These are phyloP conservation scores for Colletes latitarsis DNA, from an alignment of 1,140 invertebrate genomes.

Conservation along the genomic window DNA sequence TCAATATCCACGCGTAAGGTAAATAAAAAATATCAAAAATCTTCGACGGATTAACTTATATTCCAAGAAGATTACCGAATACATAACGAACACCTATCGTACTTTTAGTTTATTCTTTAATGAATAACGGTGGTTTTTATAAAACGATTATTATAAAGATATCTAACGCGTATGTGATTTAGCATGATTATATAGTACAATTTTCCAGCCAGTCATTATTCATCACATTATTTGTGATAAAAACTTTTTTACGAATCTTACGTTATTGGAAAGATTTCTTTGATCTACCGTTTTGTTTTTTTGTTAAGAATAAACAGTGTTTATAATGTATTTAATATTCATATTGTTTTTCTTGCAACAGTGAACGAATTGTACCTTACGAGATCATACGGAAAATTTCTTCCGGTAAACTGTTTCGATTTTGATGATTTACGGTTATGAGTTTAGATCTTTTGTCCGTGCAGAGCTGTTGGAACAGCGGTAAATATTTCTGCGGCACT, in stretches of 20 bases:
- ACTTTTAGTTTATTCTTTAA: constrained; percentile 62
- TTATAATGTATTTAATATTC: constrained; percentile 69
- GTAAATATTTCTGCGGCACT: constrained; percentile 54
- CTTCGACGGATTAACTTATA: constrained; percentile 36
- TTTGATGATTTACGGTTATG: constrained; percentile 57
- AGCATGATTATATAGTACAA: constrained; percentile 73
- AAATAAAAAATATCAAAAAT: constrained; percentile 51
- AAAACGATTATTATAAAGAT: constrained; percentile 61
- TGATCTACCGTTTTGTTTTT: constrained; percentile 71
- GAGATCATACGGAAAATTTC: constrained; percentile 55
- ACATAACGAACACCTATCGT: constrained; percentile 28
- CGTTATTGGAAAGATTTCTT: constrained; percentile 65
- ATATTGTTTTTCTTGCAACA: constrained; percentile 32
- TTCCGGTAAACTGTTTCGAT: constrained; percentile 59
- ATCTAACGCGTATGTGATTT: constrained; percentile 61
- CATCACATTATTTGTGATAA: constrained; percentile 70
- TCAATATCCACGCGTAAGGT: constrained; percentile 38
- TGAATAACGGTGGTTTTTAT: constrained; percentile 62
- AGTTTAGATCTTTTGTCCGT: constrained; percentile 51
- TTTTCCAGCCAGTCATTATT: constrained; percentile 60
- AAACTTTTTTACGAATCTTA: constrained; percentile 72
- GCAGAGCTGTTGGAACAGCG: constrained; percentile 64
- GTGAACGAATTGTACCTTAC: constrained; percentile 9
- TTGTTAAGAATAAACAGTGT: constrained; percentile 76
- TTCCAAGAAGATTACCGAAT: constrained; percentile 35